These are phyloP conservation scores for Microplitis demolitor DNA, from an alignment of 1,140 invertebrate species.

Conservation along the genomic window DNA sequence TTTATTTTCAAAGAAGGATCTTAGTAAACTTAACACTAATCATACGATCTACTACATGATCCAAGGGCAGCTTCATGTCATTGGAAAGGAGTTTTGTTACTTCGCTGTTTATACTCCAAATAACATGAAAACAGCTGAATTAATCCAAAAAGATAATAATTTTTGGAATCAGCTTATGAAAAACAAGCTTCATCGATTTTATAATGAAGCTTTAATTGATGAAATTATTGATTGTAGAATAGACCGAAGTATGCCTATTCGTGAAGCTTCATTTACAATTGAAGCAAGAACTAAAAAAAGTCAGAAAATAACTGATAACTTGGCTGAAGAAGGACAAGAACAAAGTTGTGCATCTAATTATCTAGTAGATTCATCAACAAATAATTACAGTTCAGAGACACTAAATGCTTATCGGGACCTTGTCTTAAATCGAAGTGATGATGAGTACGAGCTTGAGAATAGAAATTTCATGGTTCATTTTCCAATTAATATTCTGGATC, in stretches of 20 bases:
- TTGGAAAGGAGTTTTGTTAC: not conserved
- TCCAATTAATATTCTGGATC: too few relatives aligned
- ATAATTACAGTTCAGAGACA: too few relatives aligned
- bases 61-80: conserved; percentile 22
- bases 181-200: conserved; percentile 21
- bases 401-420: too few relatives aligned
- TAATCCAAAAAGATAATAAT: conserved; percentile 13
- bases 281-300: not conserved
- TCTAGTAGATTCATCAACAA: too few relatives aligned
- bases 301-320: conserved; percentile 15
- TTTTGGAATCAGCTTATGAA: conserved; percentile 27
- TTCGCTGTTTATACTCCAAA: conserved; percentile 13
- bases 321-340: too few relatives aligned
- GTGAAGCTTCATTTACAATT: conserved; percentile 28
- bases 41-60: not conserved
- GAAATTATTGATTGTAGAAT: conserved; percentile 32
- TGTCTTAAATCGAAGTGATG: too few relatives aligned
- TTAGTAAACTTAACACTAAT: too few relatives aligned
- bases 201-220: conserved; percentile 24
- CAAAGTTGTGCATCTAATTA: too few relatives aligned
- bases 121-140: conserved; percentile 13
- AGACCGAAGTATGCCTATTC: conserved; percentile 25
- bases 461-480: too few relatives aligned
- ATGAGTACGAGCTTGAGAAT: too few relatives aligned
- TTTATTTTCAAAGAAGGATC: too few relatives aligned